Percentiles rank a stretch among this genome's conserved stretches.
These are phyloP conservation scores for Bujurquina vittata DNA, from an alignment of 2,113 vertebrate genomes.

Conservation along the genomic window DNA sequence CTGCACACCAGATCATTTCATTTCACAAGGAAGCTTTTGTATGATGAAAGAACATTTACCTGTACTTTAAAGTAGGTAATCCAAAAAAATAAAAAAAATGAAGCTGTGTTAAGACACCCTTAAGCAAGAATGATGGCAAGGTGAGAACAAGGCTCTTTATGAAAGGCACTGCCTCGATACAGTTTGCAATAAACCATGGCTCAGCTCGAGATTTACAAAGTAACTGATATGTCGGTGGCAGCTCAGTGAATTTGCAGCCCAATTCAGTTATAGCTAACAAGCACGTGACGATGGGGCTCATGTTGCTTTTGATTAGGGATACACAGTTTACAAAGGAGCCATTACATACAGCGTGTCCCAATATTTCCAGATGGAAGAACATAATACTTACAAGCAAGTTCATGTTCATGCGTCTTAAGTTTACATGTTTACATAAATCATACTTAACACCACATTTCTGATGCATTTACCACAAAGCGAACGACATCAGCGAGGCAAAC, in stretches of 20 bases:
- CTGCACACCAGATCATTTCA: background rate
- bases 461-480: background rate
- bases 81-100: background rate
- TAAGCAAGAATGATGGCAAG: background rate
- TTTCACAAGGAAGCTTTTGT: no score
- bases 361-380: background rate
- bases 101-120: background rate
- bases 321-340: background rate
- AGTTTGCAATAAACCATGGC: background rate
- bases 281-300: background rate
- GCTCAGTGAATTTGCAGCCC: background rate
- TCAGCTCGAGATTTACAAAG: background rate
- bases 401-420: background rate
- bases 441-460: background rate
- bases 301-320: background rate
- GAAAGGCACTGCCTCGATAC: background rate
- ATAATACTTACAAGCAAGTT: background rate
- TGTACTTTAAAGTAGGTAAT: background rate
- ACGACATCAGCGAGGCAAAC: background rate
- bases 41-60: background rate
- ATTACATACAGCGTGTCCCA: background rate
- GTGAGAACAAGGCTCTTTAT: background rate
- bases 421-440: background rate
- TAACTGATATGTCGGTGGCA: fast-evolving
- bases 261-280: background rate